A percentile compares a stretch with the other conserved stretches of the same genome.
These are phyloP conservation scores for Calliscelio sp. DNA, from an alignment of 2,888 invertebrate genomes.

Conservation along the genomic window DNA sequence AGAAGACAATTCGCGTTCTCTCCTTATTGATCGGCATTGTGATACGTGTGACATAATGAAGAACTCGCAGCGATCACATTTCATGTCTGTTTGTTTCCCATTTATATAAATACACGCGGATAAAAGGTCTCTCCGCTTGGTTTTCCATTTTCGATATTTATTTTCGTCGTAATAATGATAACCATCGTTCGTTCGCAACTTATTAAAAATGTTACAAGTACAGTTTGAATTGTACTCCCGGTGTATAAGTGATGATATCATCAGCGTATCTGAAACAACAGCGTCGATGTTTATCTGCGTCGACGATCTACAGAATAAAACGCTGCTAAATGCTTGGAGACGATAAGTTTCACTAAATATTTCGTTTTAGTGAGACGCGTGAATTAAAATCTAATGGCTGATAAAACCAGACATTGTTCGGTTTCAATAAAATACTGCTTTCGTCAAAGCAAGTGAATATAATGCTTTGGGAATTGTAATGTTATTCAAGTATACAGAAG, in stretches of 20 bases:
- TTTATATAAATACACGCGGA: conserved; percentile 16
- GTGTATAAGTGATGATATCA: conserved; percentile 48
- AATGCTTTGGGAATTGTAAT: neutral
- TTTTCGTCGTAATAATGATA: conserved; percentile 16
- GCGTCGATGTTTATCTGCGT: conserved; percentile 19
- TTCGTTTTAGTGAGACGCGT: conserved; percentile 3
- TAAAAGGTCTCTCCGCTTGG: conserved; percentile 33
- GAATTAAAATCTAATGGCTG: neutral
- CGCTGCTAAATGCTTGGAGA: conserved; percentile 15
- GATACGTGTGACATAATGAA: conserved; percentile 54
- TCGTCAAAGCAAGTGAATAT: neutral
- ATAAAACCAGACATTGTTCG: no score
- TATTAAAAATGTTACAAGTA: conserved; percentile 48
- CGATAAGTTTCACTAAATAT: conserved; percentile 18
- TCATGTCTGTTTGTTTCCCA: conserved; percentile 41
- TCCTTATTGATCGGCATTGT: conserved; percentile 42
- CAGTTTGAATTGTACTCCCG: conserved; percentile 35
- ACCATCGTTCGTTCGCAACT: conserved; percentile 9
- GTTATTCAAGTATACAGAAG: neutral
- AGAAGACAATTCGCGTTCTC: conserved; percentile 42
- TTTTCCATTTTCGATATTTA: conserved; percentile 49
- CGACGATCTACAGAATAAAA: conserved; percentile 39
- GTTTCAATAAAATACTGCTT: neutral
- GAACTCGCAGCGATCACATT: conserved; percentile 36
- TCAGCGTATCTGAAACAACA: conserved; percentile 49